phyloP scores from a whole-genome alignment of 2,113 vertebrate genomes.

The Polypterus senegalus region DNA sequence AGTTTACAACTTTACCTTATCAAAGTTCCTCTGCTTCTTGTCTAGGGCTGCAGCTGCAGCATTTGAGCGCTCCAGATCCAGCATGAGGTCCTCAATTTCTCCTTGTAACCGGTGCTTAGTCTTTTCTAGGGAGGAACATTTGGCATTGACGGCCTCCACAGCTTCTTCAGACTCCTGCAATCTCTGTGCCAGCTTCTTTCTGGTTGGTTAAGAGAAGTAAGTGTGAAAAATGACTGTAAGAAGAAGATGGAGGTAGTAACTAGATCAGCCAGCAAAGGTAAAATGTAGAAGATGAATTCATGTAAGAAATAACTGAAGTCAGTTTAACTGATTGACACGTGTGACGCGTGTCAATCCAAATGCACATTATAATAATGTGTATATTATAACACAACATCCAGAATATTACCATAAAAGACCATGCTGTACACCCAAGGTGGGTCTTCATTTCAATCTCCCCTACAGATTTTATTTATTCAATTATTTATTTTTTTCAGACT shows the following conservation, averaged over 20 bases:
- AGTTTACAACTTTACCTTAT: slow-evolving; percentile 42
- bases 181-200: slow-evolving; percentile 65
- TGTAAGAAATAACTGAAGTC: too few relatives aligned
- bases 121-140: slow-evolving; percentile 67
- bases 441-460: too few relatives aligned
- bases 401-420: too few relatives aligned
- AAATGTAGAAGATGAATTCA: too few relatives aligned
- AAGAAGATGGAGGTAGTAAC: not conserved
- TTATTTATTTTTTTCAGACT: too few relatives aligned
- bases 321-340: too few relatives aligned
- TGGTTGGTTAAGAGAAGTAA: slow-evolving; percentile 18
- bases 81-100: slow-evolving; percentile 58
- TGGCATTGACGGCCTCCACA: slow-evolving; percentile 51
- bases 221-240: not conserved
- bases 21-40: slow-evolving; percentile 59
- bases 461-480: too few relatives aligned
- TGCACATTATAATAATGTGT: too few relatives aligned
- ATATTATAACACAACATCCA: too few relatives aligned
- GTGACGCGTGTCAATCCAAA: too few relatives aligned
- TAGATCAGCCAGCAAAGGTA: too few relatives aligned
- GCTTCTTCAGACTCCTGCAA: slow-evolving; percentile 62
- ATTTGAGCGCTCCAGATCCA: slow-evolving; percentile 54
- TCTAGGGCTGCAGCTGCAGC: slow-evolving; percentile 47
- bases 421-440: too few relatives aligned
- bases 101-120: slow-evolving; percentile 57